Base-by-base conservation (phyloP, 2,888 invertebrate species). In the Thymelicus acteon region DNA sequence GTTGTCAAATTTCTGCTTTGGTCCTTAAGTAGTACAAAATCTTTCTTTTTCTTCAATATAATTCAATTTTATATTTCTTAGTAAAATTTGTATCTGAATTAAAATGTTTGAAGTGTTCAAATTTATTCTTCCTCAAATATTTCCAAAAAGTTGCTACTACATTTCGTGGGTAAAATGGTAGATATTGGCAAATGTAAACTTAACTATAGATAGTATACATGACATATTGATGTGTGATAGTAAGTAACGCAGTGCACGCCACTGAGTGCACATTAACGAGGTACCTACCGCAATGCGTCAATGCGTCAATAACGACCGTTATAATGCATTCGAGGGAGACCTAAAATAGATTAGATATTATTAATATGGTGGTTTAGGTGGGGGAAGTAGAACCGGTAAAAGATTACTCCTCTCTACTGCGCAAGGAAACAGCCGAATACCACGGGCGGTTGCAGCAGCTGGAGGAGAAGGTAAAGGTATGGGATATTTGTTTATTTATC, bases 371-470 rank as follows among this genome's bases (percentile, higher is more conserved):
- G 70, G 66, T 67, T 67, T 74, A 91, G 90, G 85, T 88, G 75
- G 87, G 86, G 47, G 91, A 89, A 68, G 80, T 85, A 80, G 89
- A 86, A 80, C 90, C 89, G 2, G 89, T 87, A 74, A 84, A 87
- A 76, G 92, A 90, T 73, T 78, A 78, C 72, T 80, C 81, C 37
- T 77, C 75, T 65, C 65, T 83, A 69, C 78, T 82, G 72, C 79
- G 75, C 5, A 81, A 82, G 49, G 88, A 87, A 74, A 77, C 82
- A 47, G 48, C 74, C 65, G 77, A 77, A 73, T 84, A 85, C 74
- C 85, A 86, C 78, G 85, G 86, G 73, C 82, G 84, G 13, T 78
- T 89, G 65, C 81, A 82, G 54, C 82, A 85, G 73, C 84, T 89
- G 84, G 90, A 91, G 76, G 44, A 71, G n/a, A 86, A 76, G 40